Evolutionary conservation across 2,113 vertebrate species (phyloP), one percentile per base, ranked within the genome.

Genomic region (Phasianus colchicus): DNA sequence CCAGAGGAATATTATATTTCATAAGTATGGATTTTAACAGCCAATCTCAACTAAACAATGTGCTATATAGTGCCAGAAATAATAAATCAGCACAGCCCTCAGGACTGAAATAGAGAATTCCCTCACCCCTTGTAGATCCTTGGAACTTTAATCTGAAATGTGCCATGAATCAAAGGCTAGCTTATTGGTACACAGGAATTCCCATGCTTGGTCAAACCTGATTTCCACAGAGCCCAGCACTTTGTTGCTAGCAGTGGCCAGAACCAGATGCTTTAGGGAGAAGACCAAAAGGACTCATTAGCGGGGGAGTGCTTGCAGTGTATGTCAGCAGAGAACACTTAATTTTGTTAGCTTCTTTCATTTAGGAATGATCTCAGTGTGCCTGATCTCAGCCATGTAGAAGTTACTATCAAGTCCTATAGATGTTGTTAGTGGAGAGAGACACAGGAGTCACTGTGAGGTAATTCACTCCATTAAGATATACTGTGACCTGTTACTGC

Each of bases 1-100:
- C 83, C 86, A 95, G 77, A 95, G 86, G 84, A 94, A 92, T 92
- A 95, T 93, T 94, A 40, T n/a, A 72, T 95, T 95, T 95, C 52
- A 1, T 40, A 93, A 71, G 86, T 81, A 93, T 88, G 80, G 79
- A 90, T 95, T 96, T 94, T 91, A 94, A 79, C 89, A 95, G 89
- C 90, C 94, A 87, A 20, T 83, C 83, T 90, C 86, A 78, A 87
- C 32, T 70, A 94, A 96, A 96, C 95, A 93, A 95, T 89, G 77
- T 78, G 29, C 14, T 48, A 1, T 19, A 13, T 32, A 9, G 43
- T 82, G 90, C 94, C 92, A 96, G 90, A 79, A 92, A 86, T 25
- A 93, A 93, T 88, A 92, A 95, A 95, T 96, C 86, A 84, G 70
- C 32, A 15, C 40, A 93, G 89, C 54, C 61, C 47, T 84, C 65